These are phyloP conservation scores for Seriola dumerili DNA, from an alignment of 2,113 vertebrate species.

Conservation along the genomic window DNA sequence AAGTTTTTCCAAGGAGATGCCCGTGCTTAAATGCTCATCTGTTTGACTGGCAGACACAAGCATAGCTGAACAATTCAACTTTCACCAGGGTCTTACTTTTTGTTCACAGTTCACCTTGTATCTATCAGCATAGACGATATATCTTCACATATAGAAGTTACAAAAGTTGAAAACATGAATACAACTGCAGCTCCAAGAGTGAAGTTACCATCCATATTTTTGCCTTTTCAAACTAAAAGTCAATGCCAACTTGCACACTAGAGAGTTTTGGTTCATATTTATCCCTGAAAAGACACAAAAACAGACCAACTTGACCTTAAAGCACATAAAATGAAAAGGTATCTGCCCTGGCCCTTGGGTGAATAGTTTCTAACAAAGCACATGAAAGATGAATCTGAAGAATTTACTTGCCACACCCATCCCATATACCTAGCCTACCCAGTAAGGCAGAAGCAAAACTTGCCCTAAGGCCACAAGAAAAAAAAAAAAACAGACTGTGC, in stretches of 20 bases:
- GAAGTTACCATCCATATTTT: not conserved
- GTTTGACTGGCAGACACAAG: conserved; percentile 58
- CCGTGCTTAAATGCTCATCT: conserved; percentile 59
- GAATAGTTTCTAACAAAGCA: conserved; percentile 58
- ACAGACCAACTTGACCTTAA: conserved; percentile 2
- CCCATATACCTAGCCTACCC: conserved; percentile 63
- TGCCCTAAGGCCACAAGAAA: conserved; percentile 71
- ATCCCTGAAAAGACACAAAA: not conserved
- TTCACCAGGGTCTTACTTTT: conserved; percentile 44
- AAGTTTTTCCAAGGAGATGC: conserved; percentile 45
- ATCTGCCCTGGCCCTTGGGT: conserved; percentile 42
- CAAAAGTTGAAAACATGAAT: conserved; percentile 7
- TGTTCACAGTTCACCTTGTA: conserved; percentile 19
- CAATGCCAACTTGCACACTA: not conserved
- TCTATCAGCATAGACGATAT: conserved; percentile 30
- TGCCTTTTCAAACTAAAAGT: not conserved
- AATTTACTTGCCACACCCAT: conserved; percentile 76
- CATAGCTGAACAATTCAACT: conserved; percentile 50
- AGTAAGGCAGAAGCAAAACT: conserved; percentile 76
- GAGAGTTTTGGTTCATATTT: not conserved
- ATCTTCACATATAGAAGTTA: conserved; percentile 34
- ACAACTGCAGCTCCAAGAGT: not conserved
- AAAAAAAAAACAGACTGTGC: conserved; percentile 63
- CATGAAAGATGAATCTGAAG: conserved; percentile 71
- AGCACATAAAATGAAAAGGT: conserved; percentile 21